Base-by-base conservation (phyloP, 2,797 vertebrate genomes). In the Myotis daubentonii region DNA sequence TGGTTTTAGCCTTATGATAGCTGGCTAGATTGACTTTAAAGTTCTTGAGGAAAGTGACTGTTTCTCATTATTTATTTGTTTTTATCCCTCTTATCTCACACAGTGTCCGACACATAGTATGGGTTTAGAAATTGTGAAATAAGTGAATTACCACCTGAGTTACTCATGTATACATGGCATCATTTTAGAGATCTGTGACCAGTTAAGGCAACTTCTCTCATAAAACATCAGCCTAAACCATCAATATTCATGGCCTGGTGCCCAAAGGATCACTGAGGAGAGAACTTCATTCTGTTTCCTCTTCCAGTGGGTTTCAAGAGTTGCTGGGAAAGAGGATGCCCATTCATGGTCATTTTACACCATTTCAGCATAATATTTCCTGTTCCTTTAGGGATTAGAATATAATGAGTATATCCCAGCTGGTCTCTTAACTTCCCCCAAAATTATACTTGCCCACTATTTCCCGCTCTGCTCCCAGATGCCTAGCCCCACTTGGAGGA, bases 311-410 rank as follows among this genome's bases (percentile, higher is more conserved):
- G 41, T n/a, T 68, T 65, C 55, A 75, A 70, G 12, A 60, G 49
- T 89, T 93, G 5, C 20, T 88, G 12, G 74, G 25, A 76, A 93
- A 89, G 10, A 79, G 47, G 28, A 49, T 57, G 70, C 22, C 65
- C n/a, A 70, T 44, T 81, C 44, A 38, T 6, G 68, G 60, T 70
- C 72, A 78, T 78, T 78, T 87, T 68, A 47, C 6, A 72, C 28
- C 20, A 72, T 55, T 82, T 90, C 41, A 89, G 33, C 17, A 74
- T 91, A 81, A 53, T 23, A 85, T n/a, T 25, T 92, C 74, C 70
- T 93, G 5, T 80, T 78, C 23, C 36, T 66, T 16, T 79, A 28
- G 78, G 23, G 22, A 87, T 78, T 82, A 41, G 88, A 65, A 68
- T 41, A 68, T 28, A 36, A n/a, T 57, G 44, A 87, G 19, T 75